Conservation (phyloP, 1,140 invertebrate genomes). For the Drosophila jambulina region DNA sequence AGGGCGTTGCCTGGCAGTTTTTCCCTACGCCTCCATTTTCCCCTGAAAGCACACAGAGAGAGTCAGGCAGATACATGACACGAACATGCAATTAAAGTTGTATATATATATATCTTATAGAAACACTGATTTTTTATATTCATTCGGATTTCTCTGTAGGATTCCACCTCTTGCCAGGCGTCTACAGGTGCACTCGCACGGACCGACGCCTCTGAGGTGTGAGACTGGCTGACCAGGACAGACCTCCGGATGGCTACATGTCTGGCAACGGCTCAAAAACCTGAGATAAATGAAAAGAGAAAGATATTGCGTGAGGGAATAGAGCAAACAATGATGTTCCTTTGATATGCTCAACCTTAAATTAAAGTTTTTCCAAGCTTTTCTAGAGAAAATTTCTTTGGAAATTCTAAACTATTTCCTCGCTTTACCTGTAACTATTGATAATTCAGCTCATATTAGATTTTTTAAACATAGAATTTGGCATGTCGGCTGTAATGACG, state of each 20-base stretch:
- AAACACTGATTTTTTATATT: conserved; percentile 9
- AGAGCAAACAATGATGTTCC: too few relatives aligned
- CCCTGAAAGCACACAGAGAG: neutral
- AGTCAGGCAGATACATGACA: conserved; percentile 26
- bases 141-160: conserved; percentile 3
- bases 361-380: neutral
- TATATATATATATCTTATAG: conserved; percentile 35
- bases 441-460: too few relatives aligned
- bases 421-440: too few relatives aligned
- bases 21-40: conserved; percentile 5
- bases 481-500: conserved; percentile 23
- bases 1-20: conserved; percentile 68
- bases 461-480: neutral
- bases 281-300: neutral
- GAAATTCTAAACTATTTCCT: neutral
- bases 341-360: neutral
- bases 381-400: neutral
- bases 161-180: neutral
- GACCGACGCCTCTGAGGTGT: conserved; percentile 15
- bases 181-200: conserved; percentile 11
- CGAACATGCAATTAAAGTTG: conserved; percentile 69
- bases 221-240: conserved; percentile 16
- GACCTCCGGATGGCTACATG: neutral
- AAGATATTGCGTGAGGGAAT: neutral
- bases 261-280: neutral